phyloP scores from a whole-genome alignment of 1,140 invertebrate species.

The Oppia nitens region DNA sequence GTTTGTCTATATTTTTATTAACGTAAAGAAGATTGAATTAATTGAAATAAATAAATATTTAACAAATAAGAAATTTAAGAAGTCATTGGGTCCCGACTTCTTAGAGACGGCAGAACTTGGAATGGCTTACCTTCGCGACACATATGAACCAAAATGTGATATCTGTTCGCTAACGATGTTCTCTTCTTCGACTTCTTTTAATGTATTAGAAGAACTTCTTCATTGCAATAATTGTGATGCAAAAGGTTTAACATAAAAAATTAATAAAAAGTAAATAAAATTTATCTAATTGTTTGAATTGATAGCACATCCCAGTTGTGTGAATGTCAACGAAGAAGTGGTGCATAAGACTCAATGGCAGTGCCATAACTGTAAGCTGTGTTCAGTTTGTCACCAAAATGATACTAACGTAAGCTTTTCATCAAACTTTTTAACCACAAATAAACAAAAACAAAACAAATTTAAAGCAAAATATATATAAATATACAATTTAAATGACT shows the following conservation, averaged over 20 bases:
- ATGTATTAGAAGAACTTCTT: background rate
- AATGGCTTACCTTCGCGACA: conserved; percentile 4
- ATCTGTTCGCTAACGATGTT: conserved; percentile 12
- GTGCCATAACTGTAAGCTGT: conserved; percentile 33
- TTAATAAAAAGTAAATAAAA: too few relatives aligned
- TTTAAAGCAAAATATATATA: too few relatives aligned
- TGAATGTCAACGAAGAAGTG: conserved; percentile 30
- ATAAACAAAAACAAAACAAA: too few relatives aligned
- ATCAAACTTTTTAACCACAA: too few relatives aligned
- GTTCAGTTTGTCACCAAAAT: conserved; percentile 26
- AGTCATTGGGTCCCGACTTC: conserved; percentile 18
- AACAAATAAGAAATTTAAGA: conserved; percentile 18
- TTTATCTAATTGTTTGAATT: conserved; percentile 8
- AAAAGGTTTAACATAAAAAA: conserved; percentile 7
- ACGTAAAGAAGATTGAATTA: background rate
- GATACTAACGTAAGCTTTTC: conserved; percentile 2
- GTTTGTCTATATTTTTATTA: background rate
- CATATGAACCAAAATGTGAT: conserved; percentile 11
- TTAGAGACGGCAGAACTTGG: conserved; percentile 15
- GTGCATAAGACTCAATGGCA: conserved; percentile 29
- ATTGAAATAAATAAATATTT: too few relatives aligned
- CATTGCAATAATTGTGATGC: conserved; percentile 1
- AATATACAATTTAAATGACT: too few relatives aligned
- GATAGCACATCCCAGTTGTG: conserved; percentile 34
- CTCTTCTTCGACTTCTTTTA: background rate